A percentile compares a stretch with the other conserved stretches of the same genome.
Conservation (phyloP, 2,113 vertebrate genomes). For the Chascanopsetta lugubris region DNA sequence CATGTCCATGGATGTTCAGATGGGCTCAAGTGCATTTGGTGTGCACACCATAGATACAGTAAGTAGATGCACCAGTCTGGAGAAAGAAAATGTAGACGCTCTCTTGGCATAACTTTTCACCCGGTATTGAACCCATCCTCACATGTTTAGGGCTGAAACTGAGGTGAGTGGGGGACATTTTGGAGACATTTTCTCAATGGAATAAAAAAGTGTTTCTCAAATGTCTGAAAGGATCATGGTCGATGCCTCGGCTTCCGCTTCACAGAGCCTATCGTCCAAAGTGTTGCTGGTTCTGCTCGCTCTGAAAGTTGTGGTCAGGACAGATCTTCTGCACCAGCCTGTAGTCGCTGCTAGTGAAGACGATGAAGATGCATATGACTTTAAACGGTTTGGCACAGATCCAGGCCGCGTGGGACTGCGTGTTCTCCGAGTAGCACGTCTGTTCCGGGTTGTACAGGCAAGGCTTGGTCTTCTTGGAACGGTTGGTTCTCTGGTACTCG, state of each 20-base stretch:
- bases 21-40: not conserved
- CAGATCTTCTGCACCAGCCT: slow-evolving; percentile 84
- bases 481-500: slow-evolving; percentile 82
- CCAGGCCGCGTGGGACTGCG: slow-evolving; percentile 82
- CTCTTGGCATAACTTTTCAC: not conserved
- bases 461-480: slow-evolving; percentile 80
- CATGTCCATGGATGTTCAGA: not conserved
- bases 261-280: slow-evolving; percentile 60
- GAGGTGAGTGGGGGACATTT: too few relatives aligned
- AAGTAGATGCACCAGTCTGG: not conserved
- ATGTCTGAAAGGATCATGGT: slow-evolving; percentile 18
- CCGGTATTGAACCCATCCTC: slow-evolving; percentile 1
- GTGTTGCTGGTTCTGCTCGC: slow-evolving; percentile 70
- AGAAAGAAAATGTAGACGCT: not conserved
- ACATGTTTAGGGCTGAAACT: too few relatives aligned
- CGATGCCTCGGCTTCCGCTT: not conserved
- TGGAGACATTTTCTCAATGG: too few relatives aligned
- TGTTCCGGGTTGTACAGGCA: slow-evolving; percentile 79
- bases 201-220: not conserved
- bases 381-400: slow-evolving; percentile 84
- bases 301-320: slow-evolving; percentile 82
- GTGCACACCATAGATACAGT: not conserved
- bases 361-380: slow-evolving; percentile 84
- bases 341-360: slow-evolving; percentile 82
- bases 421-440: slow-evolving; percentile 83